Base-by-base conservation (phyloP, 64 coral and sea anemone species). In the Trachythela sp. region DNA sequence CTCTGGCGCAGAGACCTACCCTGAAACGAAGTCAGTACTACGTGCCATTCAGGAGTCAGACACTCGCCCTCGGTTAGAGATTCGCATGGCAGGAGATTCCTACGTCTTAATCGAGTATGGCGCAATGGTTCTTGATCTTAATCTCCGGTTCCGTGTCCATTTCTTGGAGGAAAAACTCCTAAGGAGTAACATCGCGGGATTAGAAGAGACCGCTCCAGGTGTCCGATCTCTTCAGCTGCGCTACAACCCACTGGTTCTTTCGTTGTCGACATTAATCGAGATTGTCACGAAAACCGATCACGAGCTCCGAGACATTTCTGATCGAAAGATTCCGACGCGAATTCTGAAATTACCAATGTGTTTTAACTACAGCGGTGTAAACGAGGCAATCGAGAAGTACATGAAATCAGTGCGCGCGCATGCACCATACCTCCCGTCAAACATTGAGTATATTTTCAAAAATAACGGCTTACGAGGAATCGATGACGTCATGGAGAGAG, bases 201-300 rank as follows among this genome's bases (percentile, higher is more conserved):
- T 88, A 36, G 91, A 92, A 34, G 91, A 92, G 45, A 88, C 91
- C 8, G 91, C 91, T 34, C 91, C 91, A 1, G 91, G 91, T 30
- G 91, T 92, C 4, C 86, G 91, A 2, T 92, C 91, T 34, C 75
- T 92, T 32, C 91, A 92, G 84, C 39, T 92, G 51, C 91, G 91
- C 43, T 92, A 88, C 54, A 39, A 92, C 34, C 86, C 91, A 4
- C 50, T 24, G 8, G 2, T 92, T 40, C 75, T 92, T 7, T 51
- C 87, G 10, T 70, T 92, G 89, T 48, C 48, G 17, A 54, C 84
- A 64, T 39, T 91, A 31, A 91, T 91, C 67, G 49, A 70, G 64
- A 86, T 91, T 48, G 60, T 91, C 17, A 71, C 48, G 36, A 48
- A 32, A 48, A 83, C 54, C 8, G 84, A 91, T 42, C 13, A 17